Base-by-base conservation (phyloP, 1,140 invertebrate species). In the Drosophila sproati region DNA sequence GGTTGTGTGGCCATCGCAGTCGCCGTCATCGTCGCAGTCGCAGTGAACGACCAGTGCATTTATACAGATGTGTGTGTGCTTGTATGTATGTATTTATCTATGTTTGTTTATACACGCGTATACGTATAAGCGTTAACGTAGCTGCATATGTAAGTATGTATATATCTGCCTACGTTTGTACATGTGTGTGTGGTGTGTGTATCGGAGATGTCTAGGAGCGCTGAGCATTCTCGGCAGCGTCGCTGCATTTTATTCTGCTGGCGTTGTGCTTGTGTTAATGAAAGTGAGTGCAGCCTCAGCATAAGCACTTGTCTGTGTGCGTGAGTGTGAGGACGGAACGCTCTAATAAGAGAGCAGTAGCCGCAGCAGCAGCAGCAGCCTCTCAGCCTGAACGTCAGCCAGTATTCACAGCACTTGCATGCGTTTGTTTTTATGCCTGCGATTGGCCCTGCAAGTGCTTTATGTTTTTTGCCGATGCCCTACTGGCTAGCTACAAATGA, bases 281-380 rank as follows among this genome's bases (percentile, higher is more conserved):
- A 85, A 85, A 85, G 81, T 85, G 81, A 85, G 81, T 85, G 68
- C 81, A 85, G 81, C 81, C 67, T 75, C 69, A 80, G 79, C 82
- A 83, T 82, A 83, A 80, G 45, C 71, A 83, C 73, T 82, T 83
- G 63, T 61, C 54, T 62, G 74, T 77, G 32, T 86, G 63, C 34
- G 70, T 69, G 60, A 56, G 55, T 82, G 60, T 69, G 70, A 60
- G 66, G 61, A 78, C 20, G 67, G 72, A 56, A 78, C 67, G 72
- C 77, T 78, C 77, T 78, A 78, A 78, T 78, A 75, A 76, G 67
- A 78, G 76, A 78, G 76, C 61, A 75, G 61, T 61, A 71, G 73
- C 64, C 63, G 66, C 55, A 59, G 43, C 52, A 12, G 43, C 52
- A 73, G 54, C 67, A 45, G 12, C 55, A 67, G 68, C 45, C 67